Percentiles rank a stretch among this genome's conserved stretches.
Conservation (phyloP, 2,113 vertebrate genomes). For the Archilochus colubris region DNA sequence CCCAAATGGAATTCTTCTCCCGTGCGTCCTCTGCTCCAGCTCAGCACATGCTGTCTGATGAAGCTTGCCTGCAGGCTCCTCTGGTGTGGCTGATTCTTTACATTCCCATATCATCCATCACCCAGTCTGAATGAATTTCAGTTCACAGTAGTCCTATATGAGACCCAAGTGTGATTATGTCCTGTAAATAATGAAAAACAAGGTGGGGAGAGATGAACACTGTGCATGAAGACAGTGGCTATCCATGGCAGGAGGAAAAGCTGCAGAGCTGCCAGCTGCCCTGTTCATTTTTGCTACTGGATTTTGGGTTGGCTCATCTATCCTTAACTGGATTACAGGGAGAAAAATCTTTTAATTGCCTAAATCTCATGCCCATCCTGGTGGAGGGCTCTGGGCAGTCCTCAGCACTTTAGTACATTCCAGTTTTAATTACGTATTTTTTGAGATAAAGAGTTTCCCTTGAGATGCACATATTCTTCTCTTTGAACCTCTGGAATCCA, state of each 20-base stretch:
- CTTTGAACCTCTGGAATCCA: background rate
- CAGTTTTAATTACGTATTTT: background rate
- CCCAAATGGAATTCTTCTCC: conserved; percentile 26
- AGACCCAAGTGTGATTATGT: background rate
- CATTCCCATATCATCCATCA: background rate
- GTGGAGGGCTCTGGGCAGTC: background rate
- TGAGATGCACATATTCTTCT: background rate
- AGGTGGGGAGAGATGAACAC: background rate
- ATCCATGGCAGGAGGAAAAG: background rate
- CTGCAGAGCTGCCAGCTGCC: background rate
- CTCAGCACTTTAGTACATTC: background rate
- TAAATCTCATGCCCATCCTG: background rate
- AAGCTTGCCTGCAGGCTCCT: background rate
- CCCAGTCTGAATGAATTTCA: background rate
- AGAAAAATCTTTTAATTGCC: background rate
- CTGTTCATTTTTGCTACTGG: background rate
- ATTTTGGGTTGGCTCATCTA: background rate
- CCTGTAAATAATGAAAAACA: background rate
- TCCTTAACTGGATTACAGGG: background rate
- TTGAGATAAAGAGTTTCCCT: background rate
- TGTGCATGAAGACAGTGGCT: background rate
- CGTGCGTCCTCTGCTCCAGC: fast-evolving
- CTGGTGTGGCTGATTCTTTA: background rate
- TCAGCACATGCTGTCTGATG: background rate
- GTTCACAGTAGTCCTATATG: background rate